A percentile compares a stretch with the other conserved stretches of the same genome.
Conservation (phyloP, 2,888 invertebrate species). For the Notodonta ziczac region DNA sequence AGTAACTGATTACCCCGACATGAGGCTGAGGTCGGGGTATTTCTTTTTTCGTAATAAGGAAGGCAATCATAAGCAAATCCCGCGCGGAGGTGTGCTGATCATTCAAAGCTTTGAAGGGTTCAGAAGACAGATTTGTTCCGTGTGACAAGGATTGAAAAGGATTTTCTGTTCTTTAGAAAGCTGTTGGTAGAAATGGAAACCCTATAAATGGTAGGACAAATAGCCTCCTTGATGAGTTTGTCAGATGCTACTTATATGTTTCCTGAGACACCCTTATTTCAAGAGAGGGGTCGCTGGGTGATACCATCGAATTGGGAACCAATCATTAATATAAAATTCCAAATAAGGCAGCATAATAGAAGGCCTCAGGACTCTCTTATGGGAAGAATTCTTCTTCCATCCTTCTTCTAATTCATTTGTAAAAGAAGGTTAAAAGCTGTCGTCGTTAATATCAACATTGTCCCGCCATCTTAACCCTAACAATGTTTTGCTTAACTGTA, state of each 20-base stretch:
- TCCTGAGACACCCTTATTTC: too few species aligned
- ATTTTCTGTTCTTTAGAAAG: conserved; percentile 1
- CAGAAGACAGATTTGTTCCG: conserved; percentile 6
- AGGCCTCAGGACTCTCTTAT: too few species aligned
- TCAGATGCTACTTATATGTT: background rate
- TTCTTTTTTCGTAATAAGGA: conserved; percentile 38
- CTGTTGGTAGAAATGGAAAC: background rate
- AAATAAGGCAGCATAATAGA: too few species aligned
- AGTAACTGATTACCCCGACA: conserved; percentile 54
- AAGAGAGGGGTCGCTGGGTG: too few species aligned
- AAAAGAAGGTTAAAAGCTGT: too few species aligned
- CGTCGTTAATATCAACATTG: too few species aligned
- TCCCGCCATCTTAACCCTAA: too few species aligned
- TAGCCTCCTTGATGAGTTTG: background rate
- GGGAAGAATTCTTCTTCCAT: too few species aligned
- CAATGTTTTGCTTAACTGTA: too few species aligned
- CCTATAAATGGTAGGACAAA: background rate
- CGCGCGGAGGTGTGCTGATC: conserved; percentile 18
- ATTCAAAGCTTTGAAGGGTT: conserved; percentile 30
- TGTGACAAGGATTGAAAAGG: conserved; percentile 5
- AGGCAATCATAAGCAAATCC: conserved; percentile 40
- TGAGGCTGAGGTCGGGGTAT: conserved; percentile 38
- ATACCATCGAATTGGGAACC: too few species aligned
- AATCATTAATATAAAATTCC: too few species aligned
- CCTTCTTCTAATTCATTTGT: too few species aligned